Conservation (phyloP, 1,140 invertebrate species). For the Halesus radiatus region DNA sequence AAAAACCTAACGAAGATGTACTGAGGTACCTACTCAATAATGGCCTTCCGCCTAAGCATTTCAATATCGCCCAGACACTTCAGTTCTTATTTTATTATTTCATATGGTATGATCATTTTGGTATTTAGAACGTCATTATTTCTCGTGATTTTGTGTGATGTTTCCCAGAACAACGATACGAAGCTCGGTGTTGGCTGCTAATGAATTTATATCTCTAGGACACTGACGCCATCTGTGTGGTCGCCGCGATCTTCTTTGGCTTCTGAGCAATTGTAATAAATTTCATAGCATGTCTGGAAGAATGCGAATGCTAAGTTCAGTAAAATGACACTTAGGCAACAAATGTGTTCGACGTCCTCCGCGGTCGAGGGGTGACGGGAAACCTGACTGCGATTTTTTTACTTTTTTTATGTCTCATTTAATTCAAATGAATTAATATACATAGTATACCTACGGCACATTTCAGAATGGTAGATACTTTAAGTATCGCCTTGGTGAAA, state of each 20-base stretch:
- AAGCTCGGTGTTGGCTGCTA: slow-evolving; percentile 35
- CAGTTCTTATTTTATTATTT: slow-evolving; percentile 20
- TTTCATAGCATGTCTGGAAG: background rate
- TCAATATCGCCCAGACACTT: slow-evolving; percentile 16
- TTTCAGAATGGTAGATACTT: too few species aligned
- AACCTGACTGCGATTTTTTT: too few species aligned
- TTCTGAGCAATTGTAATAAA: background rate
- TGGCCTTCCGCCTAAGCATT: slow-evolving; percentile 41
- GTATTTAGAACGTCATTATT: slow-evolving; percentile 22
- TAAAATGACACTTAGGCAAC: background rate
- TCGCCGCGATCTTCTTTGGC: background rate
- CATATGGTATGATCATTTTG: background rate
- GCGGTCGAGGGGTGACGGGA: too few species aligned
- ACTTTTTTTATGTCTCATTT: too few species aligned
- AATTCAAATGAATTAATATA: too few species aligned
- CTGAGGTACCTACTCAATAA: background rate
- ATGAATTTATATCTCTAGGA: slow-evolving; percentile 55
- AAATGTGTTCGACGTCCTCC: too few species aligned
- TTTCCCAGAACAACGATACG: background rate
- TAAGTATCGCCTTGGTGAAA: too few species aligned
- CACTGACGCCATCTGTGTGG: slow-evolving; percentile 43
- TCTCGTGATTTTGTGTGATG: background rate
- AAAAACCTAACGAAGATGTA: background rate
- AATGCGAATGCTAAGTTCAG: background rate
- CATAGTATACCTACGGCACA: too few species aligned